These are phyloP conservation scores for Struthio camelus DNA, from an alignment of 2,113 vertebrate genomes.

Conservation along the genomic window DNA sequence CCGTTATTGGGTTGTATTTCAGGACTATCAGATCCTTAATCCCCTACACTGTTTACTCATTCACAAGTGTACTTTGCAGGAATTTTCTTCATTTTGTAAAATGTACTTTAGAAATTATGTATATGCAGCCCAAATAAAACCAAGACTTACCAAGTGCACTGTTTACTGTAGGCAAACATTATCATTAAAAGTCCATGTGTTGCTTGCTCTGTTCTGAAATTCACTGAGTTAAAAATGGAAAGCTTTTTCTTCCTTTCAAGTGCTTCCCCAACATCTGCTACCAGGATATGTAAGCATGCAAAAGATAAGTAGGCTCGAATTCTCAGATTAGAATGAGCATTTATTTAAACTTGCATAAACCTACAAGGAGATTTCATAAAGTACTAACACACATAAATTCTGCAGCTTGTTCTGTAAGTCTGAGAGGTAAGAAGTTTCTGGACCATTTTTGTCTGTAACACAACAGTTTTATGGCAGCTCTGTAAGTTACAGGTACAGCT, in stretches of 20 bases:
- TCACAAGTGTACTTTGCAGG: neutral
- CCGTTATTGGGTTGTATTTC: neutral
- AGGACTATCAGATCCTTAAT: neutral
- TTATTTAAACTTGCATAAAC: conserved; percentile 7
- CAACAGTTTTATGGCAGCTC: neutral
- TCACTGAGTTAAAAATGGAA: neutral
- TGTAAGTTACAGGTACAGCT: neutral
- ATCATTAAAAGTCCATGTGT: conserved; percentile 33
- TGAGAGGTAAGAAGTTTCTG: neutral
- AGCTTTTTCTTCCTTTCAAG: conserved; percentile 9
- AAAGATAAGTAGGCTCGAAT: neutral
- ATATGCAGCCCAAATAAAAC: conserved; percentile 13
- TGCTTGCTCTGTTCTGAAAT: neutral
- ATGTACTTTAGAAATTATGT: conserved; percentile 20
- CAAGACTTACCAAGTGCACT: neutral
- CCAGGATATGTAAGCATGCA: neutral
- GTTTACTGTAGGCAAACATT: conserved; percentile 36
- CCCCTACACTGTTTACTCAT: conserved; percentile 25
- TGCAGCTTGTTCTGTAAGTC: neutral
- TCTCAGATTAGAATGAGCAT: conserved; percentile 10
- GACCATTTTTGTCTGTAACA: neutral
- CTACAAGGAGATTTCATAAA: neutral
- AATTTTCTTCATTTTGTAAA: conserved; percentile 33
- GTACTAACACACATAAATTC: neutral
- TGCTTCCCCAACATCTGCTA: conserved; percentile 17